Evolutionary conservation across 2,113 vertebrate genomes (phyloP).

Genomic region (Muntiacus reevesi): DNA sequence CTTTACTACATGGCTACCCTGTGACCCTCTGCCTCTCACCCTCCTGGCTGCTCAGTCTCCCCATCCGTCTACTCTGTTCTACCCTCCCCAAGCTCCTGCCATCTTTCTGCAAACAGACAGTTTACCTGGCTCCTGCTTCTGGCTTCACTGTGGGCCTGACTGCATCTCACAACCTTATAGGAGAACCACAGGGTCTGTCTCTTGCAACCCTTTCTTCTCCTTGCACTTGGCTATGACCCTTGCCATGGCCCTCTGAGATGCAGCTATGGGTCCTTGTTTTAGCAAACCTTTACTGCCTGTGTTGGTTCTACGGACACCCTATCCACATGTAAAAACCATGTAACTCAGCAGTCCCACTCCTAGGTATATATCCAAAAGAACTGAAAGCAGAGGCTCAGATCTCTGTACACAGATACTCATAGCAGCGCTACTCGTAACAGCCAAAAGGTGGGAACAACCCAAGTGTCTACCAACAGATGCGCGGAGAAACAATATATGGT

Average conservation of each 20-base stretch:
- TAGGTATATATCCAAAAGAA: not conserved
- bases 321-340: not conserved
- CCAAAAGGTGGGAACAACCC: not conserved
- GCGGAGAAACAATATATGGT: not conserved
- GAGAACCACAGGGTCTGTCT: not conserved
- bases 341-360: not conserved
- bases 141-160: not conserved
- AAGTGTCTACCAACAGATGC: not conserved
- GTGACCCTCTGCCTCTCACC: not conserved
- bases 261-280: not conserved
- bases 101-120: not conserved
- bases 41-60: not conserved
- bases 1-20: not conserved
- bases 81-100: not conserved
- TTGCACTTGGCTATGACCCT: not conserved
- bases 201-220: not conserved
- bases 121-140: not conserved
- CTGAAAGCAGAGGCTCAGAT: not conserved
- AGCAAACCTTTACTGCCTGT: not conserved
- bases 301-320: not conserved
- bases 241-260: not conserved
- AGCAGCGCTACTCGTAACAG: not conserved
- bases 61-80: not conserved
- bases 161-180: not conserved
- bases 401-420: not conserved